Evolutionary conservation across 2,797 vertebrate genomes (phyloP).

Genomic region (Poecilia picta): DNA sequence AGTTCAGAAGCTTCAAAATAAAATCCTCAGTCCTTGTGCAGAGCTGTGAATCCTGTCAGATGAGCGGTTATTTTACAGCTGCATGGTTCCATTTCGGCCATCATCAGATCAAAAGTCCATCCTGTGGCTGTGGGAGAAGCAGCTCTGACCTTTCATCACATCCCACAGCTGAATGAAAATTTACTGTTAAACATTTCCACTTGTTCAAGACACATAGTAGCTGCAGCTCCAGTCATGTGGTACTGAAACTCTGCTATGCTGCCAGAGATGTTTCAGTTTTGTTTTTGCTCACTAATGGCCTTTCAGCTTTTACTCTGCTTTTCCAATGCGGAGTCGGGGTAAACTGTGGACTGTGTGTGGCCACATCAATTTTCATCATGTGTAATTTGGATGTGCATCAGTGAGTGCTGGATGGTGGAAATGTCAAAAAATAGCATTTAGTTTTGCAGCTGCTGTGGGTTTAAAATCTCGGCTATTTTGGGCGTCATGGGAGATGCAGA

Average conservation of each 20-base stretch:
- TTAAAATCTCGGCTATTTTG: constrained; percentile 19
- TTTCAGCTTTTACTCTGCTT: constrained; percentile 34
- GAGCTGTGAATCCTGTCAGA: constrained; percentile 13
- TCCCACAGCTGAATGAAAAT: neutral
- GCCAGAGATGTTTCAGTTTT: constrained; percentile 29
- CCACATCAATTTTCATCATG: constrained; percentile 50
- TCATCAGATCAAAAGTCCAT: neutral
- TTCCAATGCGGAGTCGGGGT: constrained; percentile 32
- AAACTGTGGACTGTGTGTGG: constrained; percentile 33
- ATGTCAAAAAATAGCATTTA: constrained; percentile 19
- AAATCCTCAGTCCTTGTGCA: constrained; percentile 4
- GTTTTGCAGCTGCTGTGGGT: constrained; percentile 9
- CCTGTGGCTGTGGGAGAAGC: constrained; percentile 26
- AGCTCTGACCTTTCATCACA: constrained; percentile 42
- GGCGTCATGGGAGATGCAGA: constrained; percentile 2
- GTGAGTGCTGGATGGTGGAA: constrained; percentile 23
- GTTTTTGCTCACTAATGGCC: constrained; percentile 47
- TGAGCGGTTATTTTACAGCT: constrained; percentile 20
- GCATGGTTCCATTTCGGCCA: constrained; percentile 1
- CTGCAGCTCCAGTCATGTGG: neutral
- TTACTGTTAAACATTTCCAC: neutral
- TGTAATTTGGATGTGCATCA: constrained; percentile 41
- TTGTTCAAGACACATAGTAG: neutral
- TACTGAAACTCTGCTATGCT: constrained; percentile 21
- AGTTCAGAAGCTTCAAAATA: constrained; percentile 24